These are phyloP conservation scores for Eurytoma adleriae DNA, from an alignment of 2,888 invertebrate species.

Conservation along the genomic window DNA sequence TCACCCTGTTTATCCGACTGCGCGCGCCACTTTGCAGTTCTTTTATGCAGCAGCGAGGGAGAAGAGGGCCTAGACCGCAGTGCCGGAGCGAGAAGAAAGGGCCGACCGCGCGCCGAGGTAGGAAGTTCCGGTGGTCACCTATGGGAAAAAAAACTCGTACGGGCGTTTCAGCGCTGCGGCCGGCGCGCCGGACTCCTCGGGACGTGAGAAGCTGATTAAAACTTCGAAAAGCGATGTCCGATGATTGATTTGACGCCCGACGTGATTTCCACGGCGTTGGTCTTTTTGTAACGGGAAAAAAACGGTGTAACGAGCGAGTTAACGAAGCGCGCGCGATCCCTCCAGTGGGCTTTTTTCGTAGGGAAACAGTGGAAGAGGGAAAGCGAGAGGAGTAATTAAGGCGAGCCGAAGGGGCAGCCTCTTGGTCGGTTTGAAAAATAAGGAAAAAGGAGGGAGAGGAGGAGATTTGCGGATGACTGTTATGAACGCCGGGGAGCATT, in stretches of 20 bases:
- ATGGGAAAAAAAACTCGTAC: neutral
- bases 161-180: neutral
- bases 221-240: neutral
- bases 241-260: neutral
- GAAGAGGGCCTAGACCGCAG: neutral
- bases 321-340: too few species aligned
- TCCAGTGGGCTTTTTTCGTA: neutral
- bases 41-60: neutral
- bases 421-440: neutral
- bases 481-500: conserved; percentile 20
- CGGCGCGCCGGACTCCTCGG: neutral
- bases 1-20: neutral
- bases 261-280: too few species aligned
- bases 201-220: neutral
- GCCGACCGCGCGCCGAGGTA: neutral
- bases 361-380: neutral
- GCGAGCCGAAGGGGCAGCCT: conserved; percentile 11
- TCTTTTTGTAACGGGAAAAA: too few species aligned
- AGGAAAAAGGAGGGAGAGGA: neutral
- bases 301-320: too few species aligned
- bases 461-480: conserved; percentile 24
- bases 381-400: neutral
- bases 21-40: neutral
- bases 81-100: conserved; percentile 6
- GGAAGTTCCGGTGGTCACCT: conserved; percentile 26